phyloP scores from a whole-genome alignment of 2,113 vertebrate genomes.

The Petrocephalus zakoni region DNA sequence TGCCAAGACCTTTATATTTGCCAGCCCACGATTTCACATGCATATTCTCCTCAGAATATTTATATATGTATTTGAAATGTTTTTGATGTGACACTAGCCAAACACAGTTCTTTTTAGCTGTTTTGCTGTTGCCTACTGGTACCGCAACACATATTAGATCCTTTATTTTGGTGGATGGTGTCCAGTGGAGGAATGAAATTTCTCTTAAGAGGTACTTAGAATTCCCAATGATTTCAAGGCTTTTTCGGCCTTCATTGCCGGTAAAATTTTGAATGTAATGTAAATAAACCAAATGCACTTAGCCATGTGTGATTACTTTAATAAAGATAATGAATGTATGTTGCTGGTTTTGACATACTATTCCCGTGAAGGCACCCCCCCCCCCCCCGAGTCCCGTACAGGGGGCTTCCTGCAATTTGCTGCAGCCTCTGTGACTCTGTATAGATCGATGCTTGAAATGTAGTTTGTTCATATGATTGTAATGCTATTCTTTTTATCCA shows the following conservation, averaged over 20 bases:
- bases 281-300: background rate
- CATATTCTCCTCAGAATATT: background rate
- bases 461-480: background rate
- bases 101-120: background rate
- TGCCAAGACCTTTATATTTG: background rate
- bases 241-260: background rate
- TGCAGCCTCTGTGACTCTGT: background rate
- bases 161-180: background rate
- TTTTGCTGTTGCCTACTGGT: background rate
- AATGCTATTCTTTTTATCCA: no score
- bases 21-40: background rate
- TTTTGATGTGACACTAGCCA: background rate
- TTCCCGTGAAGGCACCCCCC: background rate
- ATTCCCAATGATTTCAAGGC: background rate
- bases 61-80: background rate
- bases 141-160: background rate
- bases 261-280: background rate
- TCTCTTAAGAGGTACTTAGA: background rate
- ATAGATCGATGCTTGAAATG: background rate
- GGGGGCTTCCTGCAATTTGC: background rate
- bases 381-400: background rate
- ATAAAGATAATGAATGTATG: background rate
- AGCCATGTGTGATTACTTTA: background rate
- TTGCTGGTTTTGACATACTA: background rate
- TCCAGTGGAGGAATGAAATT: background rate